Percentiles rank a stretch among this genome's conserved stretches.
Conservation (phyloP, 2,113 vertebrate species). For the Chionomys nivalis region DNA sequence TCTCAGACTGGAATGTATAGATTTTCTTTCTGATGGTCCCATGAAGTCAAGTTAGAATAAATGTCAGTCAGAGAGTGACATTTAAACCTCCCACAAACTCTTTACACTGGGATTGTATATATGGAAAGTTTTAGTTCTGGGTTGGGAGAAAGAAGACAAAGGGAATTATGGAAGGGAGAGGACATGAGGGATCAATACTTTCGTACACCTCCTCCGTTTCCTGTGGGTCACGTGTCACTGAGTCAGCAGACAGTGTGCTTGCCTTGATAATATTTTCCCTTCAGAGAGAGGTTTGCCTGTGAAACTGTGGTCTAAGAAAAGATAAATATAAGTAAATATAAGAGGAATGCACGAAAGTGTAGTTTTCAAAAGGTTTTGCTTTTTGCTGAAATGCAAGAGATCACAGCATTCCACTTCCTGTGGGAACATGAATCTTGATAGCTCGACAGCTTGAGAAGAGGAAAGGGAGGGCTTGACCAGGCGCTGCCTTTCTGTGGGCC, state of each 20-base stretch:
- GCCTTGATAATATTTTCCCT: neutral
- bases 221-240: neutral
- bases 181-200: no score
- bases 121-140: neutral
- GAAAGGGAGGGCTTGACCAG: neutral
- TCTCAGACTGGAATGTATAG: neutral
- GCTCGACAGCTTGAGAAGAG: neutral
- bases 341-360: conserved; percentile 31
- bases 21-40: neutral
- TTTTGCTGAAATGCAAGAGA: conserved; percentile 57
- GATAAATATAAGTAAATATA: conserved; percentile 8
- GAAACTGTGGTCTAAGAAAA: conserved; percentile 42
- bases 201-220: neutral
- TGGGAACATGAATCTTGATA: conserved; percentile 48
- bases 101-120: neutral
- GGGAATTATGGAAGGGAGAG: neutral
- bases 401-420: conserved; percentile 24
- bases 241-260: neutral
- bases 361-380: conserved; percentile 47
- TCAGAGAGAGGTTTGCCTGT: neutral
- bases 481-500: neutral
- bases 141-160: neutral
- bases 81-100: neutral
- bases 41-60: neutral
- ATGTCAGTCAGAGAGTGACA: neutral